Base-by-base conservation (phyloP, 2,888 invertebrate species). In the Brenthis hecate region DNA sequence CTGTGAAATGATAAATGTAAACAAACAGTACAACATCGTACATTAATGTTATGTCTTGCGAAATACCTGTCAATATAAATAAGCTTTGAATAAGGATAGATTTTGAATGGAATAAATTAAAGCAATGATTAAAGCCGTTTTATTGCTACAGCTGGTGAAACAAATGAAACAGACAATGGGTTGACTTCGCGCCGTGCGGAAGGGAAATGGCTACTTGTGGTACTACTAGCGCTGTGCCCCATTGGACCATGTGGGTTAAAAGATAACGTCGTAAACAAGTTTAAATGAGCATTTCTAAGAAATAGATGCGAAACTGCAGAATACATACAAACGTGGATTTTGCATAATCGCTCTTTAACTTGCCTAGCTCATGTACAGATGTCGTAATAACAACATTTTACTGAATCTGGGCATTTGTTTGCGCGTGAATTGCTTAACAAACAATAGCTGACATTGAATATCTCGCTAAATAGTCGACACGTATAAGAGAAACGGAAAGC, bases 121-220 rank as follows among this genome's bases (percentile, higher is more conserved):
- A 63, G 63, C 68, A 71, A 74, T 77, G 72, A 74, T 76, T 66
- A 70, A 73, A 78, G 74, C 75, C 71, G 72, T 75, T 75, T 75
- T 76, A 75, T 80, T 72, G 73, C 77, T 75, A 77, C 70, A 74
- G 71, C 72, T 64, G 64, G 73, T 79, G 81, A 80, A 79, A 80
- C 78, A 81, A 79, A 78, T 77, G 77, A 80, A 85, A 78, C 73
- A 81, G 86, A 87, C 90, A 90, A 91, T 91, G 92, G 92, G 92
- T 91, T 81, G 91, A 91, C 92, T 91, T 91, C 77, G 83, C 83
- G 89, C 80, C 89, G 87, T 83, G 84, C 78, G 82, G 83, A 80
- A 76, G 74, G 81, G 86, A 87, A 75, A 63, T 68, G 65, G 53
- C 56, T 63, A 64, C 58, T 62, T 53, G 64, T 72, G 70, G 66